These are phyloP conservation scores for Brachionus sp. DNA, from an alignment of 1,140 invertebrate genomes.

Conservation along the genomic window DNA sequence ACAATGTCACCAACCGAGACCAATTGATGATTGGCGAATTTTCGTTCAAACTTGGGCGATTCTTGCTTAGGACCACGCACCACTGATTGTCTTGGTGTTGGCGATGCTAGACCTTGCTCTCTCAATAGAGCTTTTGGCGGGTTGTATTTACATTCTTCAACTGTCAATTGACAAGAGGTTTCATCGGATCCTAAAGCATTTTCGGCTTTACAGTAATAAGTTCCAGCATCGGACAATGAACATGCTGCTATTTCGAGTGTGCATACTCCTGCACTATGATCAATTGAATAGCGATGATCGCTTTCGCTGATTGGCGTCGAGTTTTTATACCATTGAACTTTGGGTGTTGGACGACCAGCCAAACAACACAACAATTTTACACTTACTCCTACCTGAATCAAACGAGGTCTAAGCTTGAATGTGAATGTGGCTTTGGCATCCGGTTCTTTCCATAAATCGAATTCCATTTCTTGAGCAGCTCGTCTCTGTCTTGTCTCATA, in stretches of 20 bases:
- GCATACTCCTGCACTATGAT: slow-evolving; percentile 84
- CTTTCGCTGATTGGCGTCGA: slow-evolving; percentile 68
- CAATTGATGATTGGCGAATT: slow-evolving; percentile 10
- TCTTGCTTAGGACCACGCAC: background rate
- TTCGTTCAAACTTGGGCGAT: slow-evolving; percentile 6
- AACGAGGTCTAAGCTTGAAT: slow-evolving; percentile 90
- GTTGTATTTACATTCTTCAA: slow-evolving; percentile 37
- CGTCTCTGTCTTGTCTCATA: background rate
- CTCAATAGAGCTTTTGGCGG: slow-evolving; percentile 2
- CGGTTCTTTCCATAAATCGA: slow-evolving; percentile 46
- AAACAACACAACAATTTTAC: slow-evolving; percentile 95
- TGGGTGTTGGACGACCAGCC: slow-evolving; percentile 84
- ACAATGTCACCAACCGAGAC: slow-evolving; percentile 9
- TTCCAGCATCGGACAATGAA: slow-evolving; percentile 86
- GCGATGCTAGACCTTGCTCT: slow-evolving; percentile 8
- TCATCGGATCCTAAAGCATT: slow-evolving; percentile 88
- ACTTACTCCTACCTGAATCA: slow-evolving; percentile 74
- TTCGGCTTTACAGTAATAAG: slow-evolving; percentile 85
- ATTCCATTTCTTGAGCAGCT: slow-evolving; percentile 33
- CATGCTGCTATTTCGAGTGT: slow-evolving; percentile 88
- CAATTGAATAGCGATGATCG: slow-evolving; percentile 70
- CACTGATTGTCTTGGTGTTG: slow-evolving; percentile 1
- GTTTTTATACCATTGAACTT: slow-evolving; percentile 82
- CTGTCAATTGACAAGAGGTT: slow-evolving; percentile 78
- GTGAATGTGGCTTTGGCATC: slow-evolving; percentile 76